A percentile compares a stretch with the other conserved stretches of the same genome.
Evolutionary conservation across 2,113 vertebrate genomes (phyloP).

Genomic region (Cardinalis cardinalis): DNA sequence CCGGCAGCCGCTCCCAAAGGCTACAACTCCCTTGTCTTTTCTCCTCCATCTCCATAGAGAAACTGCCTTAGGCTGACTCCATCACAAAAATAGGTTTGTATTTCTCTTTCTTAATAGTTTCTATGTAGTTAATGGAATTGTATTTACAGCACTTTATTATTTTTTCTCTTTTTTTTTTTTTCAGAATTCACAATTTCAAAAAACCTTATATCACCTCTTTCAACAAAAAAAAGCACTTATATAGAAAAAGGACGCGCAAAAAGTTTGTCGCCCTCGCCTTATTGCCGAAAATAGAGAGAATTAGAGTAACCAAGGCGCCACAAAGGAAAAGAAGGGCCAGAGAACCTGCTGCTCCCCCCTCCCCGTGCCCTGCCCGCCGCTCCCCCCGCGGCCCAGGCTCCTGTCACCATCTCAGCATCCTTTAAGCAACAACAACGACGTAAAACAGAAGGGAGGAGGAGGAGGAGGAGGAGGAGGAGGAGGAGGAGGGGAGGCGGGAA

Average conservation of each 20-base stretch:
- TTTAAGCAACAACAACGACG: conserved; percentile 74
- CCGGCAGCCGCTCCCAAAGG: conserved; percentile 64
- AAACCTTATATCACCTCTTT: conserved; percentile 88
- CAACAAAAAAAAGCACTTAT: conserved; percentile 97
- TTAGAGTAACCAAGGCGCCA: conserved; percentile 87
- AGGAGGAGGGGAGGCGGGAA: neutral
- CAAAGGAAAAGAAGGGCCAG: conserved; percentile 83
- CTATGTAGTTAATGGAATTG: conserved; percentile 96
- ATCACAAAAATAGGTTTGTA: conserved; percentile 97
- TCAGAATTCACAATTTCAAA: conserved; percentile 90
- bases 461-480: neutral
- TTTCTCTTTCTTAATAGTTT: conserved; percentile 88
- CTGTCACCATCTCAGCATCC: conserved; percentile 81
- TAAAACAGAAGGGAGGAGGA: neutral
- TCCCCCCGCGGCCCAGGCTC: conserved; percentile 73
- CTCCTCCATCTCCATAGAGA: conserved; percentile 73
- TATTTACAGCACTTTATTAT: conserved; percentile 91
- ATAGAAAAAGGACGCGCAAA: conserved; percentile 92
- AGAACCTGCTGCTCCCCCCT: conserved; percentile 81
- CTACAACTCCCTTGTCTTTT: conserved; percentile 22
- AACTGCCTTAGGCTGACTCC: conserved; percentile 85
- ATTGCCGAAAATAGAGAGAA: conserved; percentile 99
- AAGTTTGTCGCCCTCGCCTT: conserved; percentile 95
- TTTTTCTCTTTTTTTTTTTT: conserved; percentile 74
- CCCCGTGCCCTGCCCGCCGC: conserved; percentile 63